phyloP scores from a whole-genome alignment of 2,113 vertebrate genomes.

The Psittacula cyanocephala region DNA sequence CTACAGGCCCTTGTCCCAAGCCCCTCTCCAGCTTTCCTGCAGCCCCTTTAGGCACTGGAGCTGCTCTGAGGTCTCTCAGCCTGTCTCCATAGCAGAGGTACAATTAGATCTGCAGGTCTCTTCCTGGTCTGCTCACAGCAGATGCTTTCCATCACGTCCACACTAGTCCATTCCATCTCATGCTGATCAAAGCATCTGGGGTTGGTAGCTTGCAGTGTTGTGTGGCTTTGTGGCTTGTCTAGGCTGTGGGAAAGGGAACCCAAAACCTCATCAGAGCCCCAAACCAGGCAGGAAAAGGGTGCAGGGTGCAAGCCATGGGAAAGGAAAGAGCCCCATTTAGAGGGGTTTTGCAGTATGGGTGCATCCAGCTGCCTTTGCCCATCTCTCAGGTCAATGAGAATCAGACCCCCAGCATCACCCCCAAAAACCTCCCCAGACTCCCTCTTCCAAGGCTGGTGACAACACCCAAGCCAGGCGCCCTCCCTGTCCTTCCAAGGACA shows the following conservation, averaged over 20 bases:
- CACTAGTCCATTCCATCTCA: fast-evolving
- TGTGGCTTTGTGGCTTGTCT: neutral
- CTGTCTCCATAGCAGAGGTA: neutral
- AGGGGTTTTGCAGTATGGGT: neutral
- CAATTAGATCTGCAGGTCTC: neutral
- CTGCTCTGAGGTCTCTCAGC: neutral
- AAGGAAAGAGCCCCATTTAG: neutral
- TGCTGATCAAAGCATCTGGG: neutral
- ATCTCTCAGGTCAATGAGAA: neutral
- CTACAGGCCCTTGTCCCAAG: neutral
- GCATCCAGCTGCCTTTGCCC: neutral
- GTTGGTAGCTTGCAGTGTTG: neutral
- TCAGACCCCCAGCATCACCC: neutral
- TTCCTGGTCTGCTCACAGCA: neutral
- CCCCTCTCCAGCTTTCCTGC: neutral
- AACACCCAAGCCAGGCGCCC: neutral
- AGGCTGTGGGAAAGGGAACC: neutral
- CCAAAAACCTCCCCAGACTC: neutral
- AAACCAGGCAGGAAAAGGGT: neutral
- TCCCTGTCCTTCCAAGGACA: neutral
- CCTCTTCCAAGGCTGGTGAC: neutral
- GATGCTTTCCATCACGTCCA: fast-evolving
- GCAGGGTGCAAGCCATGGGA: neutral
- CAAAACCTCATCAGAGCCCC: neutral
- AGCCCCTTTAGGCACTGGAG: neutral